These are phyloP conservation scores for Cryptomyrus ogoouensis DNA, from an alignment of 2,113 vertebrate species.

Conservation along the genomic window DNA sequence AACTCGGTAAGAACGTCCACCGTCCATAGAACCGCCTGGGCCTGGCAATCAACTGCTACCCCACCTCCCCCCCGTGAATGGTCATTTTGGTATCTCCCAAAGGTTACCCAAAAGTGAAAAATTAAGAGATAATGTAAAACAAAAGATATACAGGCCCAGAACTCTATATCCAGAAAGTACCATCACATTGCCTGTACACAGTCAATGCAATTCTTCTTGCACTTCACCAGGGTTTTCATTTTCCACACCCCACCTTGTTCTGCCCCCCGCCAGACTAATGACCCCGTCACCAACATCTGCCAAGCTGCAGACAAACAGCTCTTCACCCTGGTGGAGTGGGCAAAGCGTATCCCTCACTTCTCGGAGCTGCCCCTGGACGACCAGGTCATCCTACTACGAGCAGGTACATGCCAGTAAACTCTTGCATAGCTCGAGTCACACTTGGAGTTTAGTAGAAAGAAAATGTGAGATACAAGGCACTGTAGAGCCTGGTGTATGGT, in stretches of 20 bases:
- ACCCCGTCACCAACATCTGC: constrained; percentile 75
- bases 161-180: background rate
- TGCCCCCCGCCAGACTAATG: constrained; percentile 55
- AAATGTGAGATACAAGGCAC: background rate
- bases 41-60: background rate
- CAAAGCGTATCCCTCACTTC: constrained; percentile 73
- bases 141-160: background rate
- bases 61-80: background rate
- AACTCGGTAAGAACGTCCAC: constrained; percentile 51
- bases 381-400: constrained; percentile 71
- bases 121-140: background rate
- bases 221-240: background rate
- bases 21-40: background rate
- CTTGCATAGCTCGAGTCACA: background rate
- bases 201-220: background rate
- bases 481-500: background rate
- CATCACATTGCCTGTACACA: background rate
- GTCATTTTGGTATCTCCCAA: background rate
- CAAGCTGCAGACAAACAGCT: constrained; percentile 72
- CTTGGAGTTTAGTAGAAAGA: background rate
- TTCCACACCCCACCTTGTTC: too few relatives aligned
- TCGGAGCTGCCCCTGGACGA: constrained; percentile 66
- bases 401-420: constrained; percentile 48
- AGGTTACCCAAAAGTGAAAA: background rate
- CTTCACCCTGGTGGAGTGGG: constrained; percentile 71